phyloP scores from a whole-genome alignment of 2,797 vertebrate genomes.

The Emys orbicularis region DNA sequence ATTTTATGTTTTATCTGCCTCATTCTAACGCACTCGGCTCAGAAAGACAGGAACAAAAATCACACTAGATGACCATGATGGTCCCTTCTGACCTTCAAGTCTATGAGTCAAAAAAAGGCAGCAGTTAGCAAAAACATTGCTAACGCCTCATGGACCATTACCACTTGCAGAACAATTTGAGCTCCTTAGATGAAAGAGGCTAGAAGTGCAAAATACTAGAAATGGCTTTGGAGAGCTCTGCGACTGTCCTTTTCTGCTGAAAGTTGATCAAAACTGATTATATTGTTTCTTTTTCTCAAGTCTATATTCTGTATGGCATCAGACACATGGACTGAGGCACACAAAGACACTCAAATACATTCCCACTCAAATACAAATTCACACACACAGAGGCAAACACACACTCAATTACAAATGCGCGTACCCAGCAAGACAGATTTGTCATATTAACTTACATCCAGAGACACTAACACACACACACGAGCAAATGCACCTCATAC shows the following conservation, averaged over 20 bases:
- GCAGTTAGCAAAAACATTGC: neutral
- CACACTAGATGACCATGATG: neutral
- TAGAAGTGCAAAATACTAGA: neutral
- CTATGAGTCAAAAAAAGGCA: neutral
- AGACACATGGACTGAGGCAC: accelerated
- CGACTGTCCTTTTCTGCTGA: neutral
- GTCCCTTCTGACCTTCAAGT: neutral
- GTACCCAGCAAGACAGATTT: neutral
- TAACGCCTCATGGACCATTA: neutral
- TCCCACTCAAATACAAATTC: neutral
- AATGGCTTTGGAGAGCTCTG: neutral
- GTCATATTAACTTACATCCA: neutral
- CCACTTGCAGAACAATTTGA: neutral
- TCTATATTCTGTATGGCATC: neutral
- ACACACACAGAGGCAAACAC: neutral
- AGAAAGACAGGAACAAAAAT: neutral
- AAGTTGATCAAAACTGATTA: accelerated
- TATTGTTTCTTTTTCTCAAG: neutral
- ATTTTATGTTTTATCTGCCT: neutral
- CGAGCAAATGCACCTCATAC: accelerated
- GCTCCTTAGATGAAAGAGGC: neutral
- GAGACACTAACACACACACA: neutral
- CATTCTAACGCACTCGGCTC: neutral
- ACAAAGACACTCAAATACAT: neutral
- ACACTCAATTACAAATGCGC: neutral